Evolutionary conservation across 2,888 invertebrate species (phyloP).

Genomic region (Lysandra bellargus): DNA sequence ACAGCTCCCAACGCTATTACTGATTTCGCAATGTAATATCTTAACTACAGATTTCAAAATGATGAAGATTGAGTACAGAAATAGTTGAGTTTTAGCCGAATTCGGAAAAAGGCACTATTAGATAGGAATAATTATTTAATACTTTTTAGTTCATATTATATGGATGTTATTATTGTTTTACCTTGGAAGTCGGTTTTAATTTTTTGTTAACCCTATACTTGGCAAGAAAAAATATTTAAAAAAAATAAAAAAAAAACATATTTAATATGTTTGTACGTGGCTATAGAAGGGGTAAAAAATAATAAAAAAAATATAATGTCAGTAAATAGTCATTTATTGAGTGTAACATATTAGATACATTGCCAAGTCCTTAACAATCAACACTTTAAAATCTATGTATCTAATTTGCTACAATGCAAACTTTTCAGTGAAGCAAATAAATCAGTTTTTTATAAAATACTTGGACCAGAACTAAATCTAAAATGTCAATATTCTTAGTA

Average conservation of each 20-base stretch:
- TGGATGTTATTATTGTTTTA: too few species aligned
- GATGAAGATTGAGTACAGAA: too few species aligned
- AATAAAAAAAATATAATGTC: background rate
- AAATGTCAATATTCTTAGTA: too few species aligned
- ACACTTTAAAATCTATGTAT: constrained; percentile 6
- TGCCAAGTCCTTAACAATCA: background rate
- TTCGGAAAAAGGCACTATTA: too few species aligned
- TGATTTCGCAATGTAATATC: too few species aligned
- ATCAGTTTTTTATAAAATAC: background rate
- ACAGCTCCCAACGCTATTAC: too few species aligned
- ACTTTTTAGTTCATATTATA: too few species aligned
- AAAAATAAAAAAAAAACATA: background rate
- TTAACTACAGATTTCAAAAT: too few species aligned
- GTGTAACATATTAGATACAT: constrained; percentile 1
- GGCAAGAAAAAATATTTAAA: background rate
- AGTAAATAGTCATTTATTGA: background rate
- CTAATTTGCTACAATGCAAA: constrained; percentile 8
- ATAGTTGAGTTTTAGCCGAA: too few species aligned
- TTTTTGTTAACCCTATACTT: background rate
- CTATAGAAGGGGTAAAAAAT: background rate
- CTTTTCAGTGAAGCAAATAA: background rate
- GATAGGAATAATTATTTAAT: too few species aligned
- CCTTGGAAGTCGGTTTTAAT: too few species aligned
- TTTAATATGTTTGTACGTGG: background rate
- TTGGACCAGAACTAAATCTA: too few species aligned